Percentiles rank a stretch among this genome's conserved stretches.
phyloP scores from a whole-genome alignment of 2,113 vertebrate species.

The Pipa parva region DNA sequence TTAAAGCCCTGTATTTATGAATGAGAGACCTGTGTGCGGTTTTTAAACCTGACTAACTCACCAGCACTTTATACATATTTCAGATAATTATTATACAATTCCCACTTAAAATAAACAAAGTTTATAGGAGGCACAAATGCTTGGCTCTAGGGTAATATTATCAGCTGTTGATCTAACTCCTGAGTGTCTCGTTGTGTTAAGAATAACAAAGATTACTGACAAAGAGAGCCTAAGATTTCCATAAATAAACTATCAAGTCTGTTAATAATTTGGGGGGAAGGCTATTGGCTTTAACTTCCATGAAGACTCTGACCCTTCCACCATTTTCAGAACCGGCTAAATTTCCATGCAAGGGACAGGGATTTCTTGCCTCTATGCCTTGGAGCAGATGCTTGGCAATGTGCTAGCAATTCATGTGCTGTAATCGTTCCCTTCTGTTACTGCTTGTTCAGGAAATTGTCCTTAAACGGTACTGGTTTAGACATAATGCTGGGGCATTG shows the following conservation, averaged over 20 bases:
- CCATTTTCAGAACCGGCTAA: slow-evolving; percentile 25
- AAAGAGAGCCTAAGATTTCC: slow-evolving; percentile 25
- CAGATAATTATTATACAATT: neutral
- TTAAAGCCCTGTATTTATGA: neutral
- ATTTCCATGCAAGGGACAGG: neutral
- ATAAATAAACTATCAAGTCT: slow-evolving; percentile 36
- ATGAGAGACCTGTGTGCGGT: neutral
- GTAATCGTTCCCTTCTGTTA: slow-evolving; percentile 52
- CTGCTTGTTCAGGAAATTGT: slow-evolving; percentile 55
- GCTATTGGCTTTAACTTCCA: neutral
- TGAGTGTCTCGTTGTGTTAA: slow-evolving; percentile 31
- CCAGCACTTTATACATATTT: neutral
- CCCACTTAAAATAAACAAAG: slow-evolving; percentile 21
- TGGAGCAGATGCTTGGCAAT: slow-evolving; percentile 41
- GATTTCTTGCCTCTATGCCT: slow-evolving; percentile 13
- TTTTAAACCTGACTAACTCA: neutral
- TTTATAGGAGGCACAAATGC: slow-evolving; percentile 2
- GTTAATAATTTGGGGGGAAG: slow-evolving; percentile 33
- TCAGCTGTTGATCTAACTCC: slow-evolving; percentile 3
- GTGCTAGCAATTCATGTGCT: slow-evolving; percentile 53
- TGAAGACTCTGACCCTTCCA: slow-evolving; percentile 17
- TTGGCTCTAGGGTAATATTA: slow-evolving; percentile 2
- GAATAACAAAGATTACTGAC: slow-evolving; percentile 14
- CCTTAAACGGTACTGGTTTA: slow-evolving; percentile 44
- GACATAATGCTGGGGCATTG: slow-evolving; percentile 38